Evolutionary conservation across 2,113 vertebrate species (phyloP), one percentile per base, ranked within the genome.

Genomic region (Sitta europaea): DNA sequence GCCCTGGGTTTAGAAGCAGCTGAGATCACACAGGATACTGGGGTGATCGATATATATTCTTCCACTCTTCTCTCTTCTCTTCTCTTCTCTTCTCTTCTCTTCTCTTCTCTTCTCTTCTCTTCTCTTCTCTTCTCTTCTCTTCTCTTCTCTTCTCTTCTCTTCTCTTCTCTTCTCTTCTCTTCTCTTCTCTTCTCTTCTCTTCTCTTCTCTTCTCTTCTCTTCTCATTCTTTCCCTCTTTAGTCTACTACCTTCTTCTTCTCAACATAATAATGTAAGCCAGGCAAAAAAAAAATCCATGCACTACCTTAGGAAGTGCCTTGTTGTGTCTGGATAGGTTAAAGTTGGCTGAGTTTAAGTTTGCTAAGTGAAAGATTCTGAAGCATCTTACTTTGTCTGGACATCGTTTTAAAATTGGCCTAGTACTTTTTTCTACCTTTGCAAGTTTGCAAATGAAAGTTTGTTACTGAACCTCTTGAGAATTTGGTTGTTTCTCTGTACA

Each of bases 11-110:
- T 38, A 45, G n/a, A n/a, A 68, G 38, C 23, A 61, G 15, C 20
- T 36, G 22, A 59, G 22, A 43, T 14, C 33, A 51, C 45, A 51
- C 0, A 4, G 45, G 7, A 81, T 66, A 19, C n/a, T n/a, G 31
- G 20, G 1, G 4, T 45, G 20, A 58, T 40, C 3, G 1, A 29
- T 16, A n/a, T 6, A 27, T 9, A 10, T 25, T n/a, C 3, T n/a
- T n/a, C n/a, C n/a, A n/a, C n/a, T n/a, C n/a, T n/a, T n/a, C n/a
- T 28, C 25, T 14, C 24, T 71, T 40, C 5, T 40, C 29, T 33
- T 33, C 14, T 24, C 15, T n/a, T 28, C 25, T 14, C 24, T 71
- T 40, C 5, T 40, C 29, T 33, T 33, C 14, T 24, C 15, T n/a
- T 28, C 25, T 14, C 24, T 71, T 40, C 5, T 40, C 29, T 33